Evolutionary conservation across 2,888 invertebrate genomes (phyloP).

Genomic region (Noctua fimbriata): DNA sequence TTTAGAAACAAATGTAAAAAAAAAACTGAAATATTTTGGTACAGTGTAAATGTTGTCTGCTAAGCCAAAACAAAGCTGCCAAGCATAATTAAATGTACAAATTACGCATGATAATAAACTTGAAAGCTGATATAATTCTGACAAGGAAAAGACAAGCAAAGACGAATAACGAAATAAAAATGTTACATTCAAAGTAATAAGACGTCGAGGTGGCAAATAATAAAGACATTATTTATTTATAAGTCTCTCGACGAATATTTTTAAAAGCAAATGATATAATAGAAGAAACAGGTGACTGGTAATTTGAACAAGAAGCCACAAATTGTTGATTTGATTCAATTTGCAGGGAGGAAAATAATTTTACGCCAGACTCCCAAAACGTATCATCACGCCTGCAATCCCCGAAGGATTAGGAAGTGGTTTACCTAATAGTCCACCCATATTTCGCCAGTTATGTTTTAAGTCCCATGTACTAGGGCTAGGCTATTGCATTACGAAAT

Average conservation of each 20-base stretch:
- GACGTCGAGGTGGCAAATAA: slow-evolving; percentile 34
- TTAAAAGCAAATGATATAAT: slow-evolving; percentile 19
- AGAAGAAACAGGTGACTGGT: slow-evolving; percentile 6
- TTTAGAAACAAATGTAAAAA: background rate
- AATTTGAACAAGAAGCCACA: slow-evolving; percentile 22
- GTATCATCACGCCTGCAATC: too few relatives aligned
- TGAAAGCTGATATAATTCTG: slow-evolving; percentile 16
- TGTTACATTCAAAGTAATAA: slow-evolving; percentile 29
- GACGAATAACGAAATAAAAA: slow-evolving; percentile 43
- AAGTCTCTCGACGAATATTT: slow-evolving; percentile 2
- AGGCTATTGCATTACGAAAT: too few relatives aligned
- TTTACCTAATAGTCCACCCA: too few relatives aligned
- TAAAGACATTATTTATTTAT: slow-evolving; percentile 5
- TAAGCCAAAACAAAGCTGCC: background rate
- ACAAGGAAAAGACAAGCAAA: background rate
- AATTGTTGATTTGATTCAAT: slow-evolving; percentile 10
- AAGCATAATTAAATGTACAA: slow-evolving; percentile 13
- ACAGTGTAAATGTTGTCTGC: background rate
- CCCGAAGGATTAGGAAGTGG: too few relatives aligned
- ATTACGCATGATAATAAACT: slow-evolving; percentile 16
- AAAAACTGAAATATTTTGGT: background rate
- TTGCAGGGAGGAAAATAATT: slow-evolving; percentile 1
- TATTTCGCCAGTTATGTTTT: too few relatives aligned
- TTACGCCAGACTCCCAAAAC: background rate
- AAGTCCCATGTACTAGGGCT: too few relatives aligned